Conservation (phyloP, 1,140 invertebrate species). For the Polypedilum vanderplanki region DNA sequence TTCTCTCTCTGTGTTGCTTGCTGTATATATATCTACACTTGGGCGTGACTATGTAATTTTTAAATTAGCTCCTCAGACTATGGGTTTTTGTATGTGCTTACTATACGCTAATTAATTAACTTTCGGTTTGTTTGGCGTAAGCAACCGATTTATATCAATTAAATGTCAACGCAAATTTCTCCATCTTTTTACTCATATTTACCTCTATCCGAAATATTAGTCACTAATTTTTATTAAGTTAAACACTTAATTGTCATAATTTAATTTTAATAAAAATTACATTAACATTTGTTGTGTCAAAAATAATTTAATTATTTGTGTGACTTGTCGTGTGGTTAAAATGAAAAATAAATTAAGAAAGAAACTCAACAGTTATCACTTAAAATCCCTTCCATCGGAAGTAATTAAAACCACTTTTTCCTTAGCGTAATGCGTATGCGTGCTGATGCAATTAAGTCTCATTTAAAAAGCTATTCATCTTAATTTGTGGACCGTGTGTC, state of each 20-base stretch:
- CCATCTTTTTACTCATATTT: background rate
- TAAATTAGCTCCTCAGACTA: too few relatives aligned
- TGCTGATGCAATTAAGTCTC: background rate
- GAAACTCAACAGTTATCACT: too few relatives aligned
- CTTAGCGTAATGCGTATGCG: background rate
- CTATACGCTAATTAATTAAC: background rate
- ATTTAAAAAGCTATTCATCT: conserved; percentile 13
- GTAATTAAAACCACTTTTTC: background rate
- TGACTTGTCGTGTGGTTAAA: background rate
- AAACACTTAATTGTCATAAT: conserved; percentile 7
- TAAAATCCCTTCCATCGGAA: background rate
- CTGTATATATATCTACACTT: background rate
- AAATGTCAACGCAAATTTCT: background rate
- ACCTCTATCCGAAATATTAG: background rate
- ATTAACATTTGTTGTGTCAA: background rate
- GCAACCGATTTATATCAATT: conserved; percentile 12
- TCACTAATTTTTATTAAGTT: background rate
- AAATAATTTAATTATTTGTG: background rate
- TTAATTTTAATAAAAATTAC: background rate
- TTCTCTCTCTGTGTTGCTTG: background rate
- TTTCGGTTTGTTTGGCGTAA: conserved; percentile 5
- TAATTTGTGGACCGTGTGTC: background rate
- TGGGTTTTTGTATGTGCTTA: too few relatives aligned
- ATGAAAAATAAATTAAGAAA: too few relatives aligned
- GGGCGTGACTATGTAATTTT: background rate